A percentile compares a stretch with the other conserved stretches of the same genome.
phyloP scores from a whole-genome alignment of 2,888 invertebrate genomes.

The Spodoptera exigua region DNA sequence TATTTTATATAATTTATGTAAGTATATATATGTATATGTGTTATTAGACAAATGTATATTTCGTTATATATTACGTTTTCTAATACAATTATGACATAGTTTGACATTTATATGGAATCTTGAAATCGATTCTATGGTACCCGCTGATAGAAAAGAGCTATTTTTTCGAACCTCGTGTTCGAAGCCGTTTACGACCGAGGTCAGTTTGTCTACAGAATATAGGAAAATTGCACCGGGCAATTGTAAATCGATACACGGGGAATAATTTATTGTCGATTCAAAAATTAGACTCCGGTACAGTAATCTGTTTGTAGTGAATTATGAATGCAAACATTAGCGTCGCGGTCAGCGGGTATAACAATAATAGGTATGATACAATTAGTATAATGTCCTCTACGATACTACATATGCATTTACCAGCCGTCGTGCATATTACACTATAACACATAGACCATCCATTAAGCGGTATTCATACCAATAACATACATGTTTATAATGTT shows the following conservation, averaged over 20 bases:
- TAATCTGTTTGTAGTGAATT: background rate
- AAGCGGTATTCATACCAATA: slow-evolving; percentile 53
- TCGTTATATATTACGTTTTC: slow-evolving; percentile 38
- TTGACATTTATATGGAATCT: slow-evolving; percentile 48
- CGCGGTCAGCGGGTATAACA: slow-evolving; percentile 22
- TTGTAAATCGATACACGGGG: too few relatives aligned
- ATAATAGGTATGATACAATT: slow-evolving; percentile 2
- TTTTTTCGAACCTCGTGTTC: slow-evolving; percentile 3
- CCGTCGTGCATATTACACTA: slow-evolving; percentile 68
- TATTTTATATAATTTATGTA: slow-evolving; percentile 44
- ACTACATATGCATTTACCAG: slow-evolving; percentile 69
- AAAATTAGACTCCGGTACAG: slow-evolving; percentile 7
- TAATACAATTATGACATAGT: slow-evolving; percentile 41
- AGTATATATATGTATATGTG: slow-evolving; percentile 36
- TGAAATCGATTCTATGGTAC: slow-evolving; percentile 15
- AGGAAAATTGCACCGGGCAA: too few relatives aligned
- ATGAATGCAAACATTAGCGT: background rate
- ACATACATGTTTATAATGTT: slow-evolving; percentile 55
- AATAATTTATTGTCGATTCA: slow-evolving; percentile 9
- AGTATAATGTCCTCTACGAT: slow-evolving; percentile 19
- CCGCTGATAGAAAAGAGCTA: slow-evolving; percentile 24
- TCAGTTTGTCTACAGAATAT: too few relatives aligned
- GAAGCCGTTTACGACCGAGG: slow-evolving; percentile 2
- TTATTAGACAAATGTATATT: slow-evolving; percentile 60
- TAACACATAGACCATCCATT: slow-evolving; percentile 66